Evolutionary conservation across 2,888 invertebrate genomes (phyloP).

Genomic region (Resseliella maxima): DNA sequence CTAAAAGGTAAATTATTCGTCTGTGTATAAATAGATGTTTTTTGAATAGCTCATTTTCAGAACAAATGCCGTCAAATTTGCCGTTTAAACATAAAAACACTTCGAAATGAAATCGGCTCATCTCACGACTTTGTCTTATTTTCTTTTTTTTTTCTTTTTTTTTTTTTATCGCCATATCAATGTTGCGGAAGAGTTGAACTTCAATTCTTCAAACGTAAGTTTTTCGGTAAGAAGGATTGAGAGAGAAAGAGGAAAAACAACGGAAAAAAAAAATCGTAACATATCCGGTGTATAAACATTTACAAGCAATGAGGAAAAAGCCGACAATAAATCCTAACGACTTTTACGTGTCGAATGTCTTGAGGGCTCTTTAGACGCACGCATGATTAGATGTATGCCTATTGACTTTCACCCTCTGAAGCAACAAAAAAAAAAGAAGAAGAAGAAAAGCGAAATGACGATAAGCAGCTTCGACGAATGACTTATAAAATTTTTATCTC

Average conservation of each 20-base stretch:
- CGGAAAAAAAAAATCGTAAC: not conserved
- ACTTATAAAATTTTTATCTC: not conserved
- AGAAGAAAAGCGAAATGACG: not conserved
- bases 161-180: not conserved
- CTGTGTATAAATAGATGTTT: not conserved
- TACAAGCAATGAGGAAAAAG: not conserved
- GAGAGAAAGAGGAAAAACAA: no score
- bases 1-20: not conserved
- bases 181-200: not conserved
- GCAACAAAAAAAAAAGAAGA: not conserved
- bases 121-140: no score
- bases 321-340: conserved; percentile 7
- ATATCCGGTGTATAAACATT: not conserved
- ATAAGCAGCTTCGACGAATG: not conserved
- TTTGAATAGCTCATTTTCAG: no score
- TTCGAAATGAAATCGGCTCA: no score
- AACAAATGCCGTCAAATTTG: no score
- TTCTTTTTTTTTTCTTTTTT: no score
- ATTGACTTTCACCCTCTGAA: not conserved
- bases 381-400: conserved; percentile 25
- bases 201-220: not conserved
- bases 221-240: no score
- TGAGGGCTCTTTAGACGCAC: conserved; percentile 13
- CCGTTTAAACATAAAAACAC: no score
- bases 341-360: conserved; percentile 18